Percentiles rank a stretch among this genome's conserved stretches.
Evolutionary conservation across 2,113 vertebrate species (phyloP).

Genomic region (Speoplatyrhinus poulsoni): DNA sequence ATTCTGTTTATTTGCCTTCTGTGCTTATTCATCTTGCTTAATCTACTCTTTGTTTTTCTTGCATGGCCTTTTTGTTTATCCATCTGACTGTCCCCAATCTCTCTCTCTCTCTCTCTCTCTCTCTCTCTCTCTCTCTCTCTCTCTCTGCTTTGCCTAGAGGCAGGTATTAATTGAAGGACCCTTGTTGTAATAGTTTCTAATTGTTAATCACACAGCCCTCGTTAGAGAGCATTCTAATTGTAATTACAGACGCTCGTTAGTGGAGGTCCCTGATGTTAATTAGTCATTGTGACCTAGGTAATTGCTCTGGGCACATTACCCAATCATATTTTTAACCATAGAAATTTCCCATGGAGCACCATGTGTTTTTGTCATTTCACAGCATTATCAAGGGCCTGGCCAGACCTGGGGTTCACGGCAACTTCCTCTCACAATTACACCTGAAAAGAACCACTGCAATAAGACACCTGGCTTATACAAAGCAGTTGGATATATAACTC

Average conservation of each 20-base stretch:
- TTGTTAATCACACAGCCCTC: constrained; percentile 67
- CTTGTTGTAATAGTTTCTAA: constrained; percentile 64
- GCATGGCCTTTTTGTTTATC: not conserved
- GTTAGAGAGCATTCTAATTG: constrained; percentile 65
- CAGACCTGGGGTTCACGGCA: no score
- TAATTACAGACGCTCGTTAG: constrained; percentile 67
- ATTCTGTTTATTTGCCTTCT: no score
- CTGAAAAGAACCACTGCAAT: no score
- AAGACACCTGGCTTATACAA: no score
- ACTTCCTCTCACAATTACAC: no score
- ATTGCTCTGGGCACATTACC: constrained; percentile 48
- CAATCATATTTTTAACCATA: constrained; percentile 16
- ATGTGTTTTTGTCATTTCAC: no score
- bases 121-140: constrained; percentile 2
- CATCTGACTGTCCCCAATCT: not conserved
- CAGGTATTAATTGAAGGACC: constrained; percentile 66
- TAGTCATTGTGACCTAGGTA: constrained; percentile 65
- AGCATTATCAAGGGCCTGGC: no score
- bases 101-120: not conserved
- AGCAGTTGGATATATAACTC: no score
- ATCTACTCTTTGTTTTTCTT: not conserved
- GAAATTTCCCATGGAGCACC: not conserved
- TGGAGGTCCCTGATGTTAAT: constrained; percentile 53
- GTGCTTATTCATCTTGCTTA: not conserved
- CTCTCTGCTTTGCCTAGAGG: constrained; percentile 42